Percentiles rank a stretch among this genome's conserved stretches.
These are phyloP conservation scores for Sylvietta virens DNA, from an alignment of 2,113 vertebrate genomes.

Conservation along the genomic window DNA sequence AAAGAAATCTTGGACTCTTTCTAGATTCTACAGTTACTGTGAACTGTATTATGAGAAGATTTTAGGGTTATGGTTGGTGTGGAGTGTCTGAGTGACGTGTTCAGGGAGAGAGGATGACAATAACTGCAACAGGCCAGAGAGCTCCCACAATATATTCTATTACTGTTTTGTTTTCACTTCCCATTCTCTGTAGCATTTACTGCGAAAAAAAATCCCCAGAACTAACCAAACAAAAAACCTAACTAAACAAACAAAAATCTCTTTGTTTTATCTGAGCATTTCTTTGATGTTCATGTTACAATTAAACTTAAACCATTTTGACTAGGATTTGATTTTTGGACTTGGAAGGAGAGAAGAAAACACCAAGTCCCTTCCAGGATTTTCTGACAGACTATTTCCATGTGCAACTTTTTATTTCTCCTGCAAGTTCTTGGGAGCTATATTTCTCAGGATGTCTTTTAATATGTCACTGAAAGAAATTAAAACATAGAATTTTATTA, in stretches of 20 bases:
- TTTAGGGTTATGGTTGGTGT: rapidly evolving
- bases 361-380: not conserved
- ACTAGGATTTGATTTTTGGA: not conserved
- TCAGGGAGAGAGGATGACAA: not conserved
- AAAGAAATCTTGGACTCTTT: not conserved
- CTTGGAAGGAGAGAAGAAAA: not conserved
- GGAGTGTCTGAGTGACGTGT: not conserved
- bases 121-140: not conserved
- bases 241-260: not conserved
- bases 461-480: not conserved
- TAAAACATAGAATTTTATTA: not conserved
- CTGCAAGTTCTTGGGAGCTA: not conserved
- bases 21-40: not conserved
- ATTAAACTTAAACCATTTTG: not conserved
- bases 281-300: not conserved
- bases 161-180: not conserved
- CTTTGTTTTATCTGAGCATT: not conserved
- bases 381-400: not conserved
- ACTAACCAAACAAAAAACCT: not conserved
- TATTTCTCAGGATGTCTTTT: not conserved
- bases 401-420: not conserved
- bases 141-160: not conserved
- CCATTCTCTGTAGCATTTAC: not conserved
- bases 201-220: not conserved
- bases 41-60: not conserved